phyloP scores from a whole-genome alignment of 1,140 invertebrate genomes.

The Apis cerana region DNA sequence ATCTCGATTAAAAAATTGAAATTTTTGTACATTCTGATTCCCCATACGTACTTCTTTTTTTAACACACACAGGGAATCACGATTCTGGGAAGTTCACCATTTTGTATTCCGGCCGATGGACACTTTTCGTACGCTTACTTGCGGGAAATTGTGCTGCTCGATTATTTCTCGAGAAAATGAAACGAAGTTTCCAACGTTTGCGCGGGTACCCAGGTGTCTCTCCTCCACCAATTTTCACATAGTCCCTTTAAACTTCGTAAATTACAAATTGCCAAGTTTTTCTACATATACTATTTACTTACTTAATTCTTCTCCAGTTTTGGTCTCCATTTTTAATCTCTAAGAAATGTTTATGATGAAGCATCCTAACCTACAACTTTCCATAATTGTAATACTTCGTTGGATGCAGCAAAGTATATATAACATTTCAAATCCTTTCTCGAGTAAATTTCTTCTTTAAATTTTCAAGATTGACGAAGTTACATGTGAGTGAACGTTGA shows the following conservation, averaged over 20 bases:
- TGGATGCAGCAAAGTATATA: no score
- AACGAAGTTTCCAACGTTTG: slow-evolving; percentile 54
- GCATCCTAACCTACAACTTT: no score
- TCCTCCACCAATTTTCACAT: slow-evolving; percentile 15
- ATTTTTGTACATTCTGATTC: neutral
- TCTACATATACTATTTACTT: neutral
- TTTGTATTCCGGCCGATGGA: slow-evolving; percentile 7
- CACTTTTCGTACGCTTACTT: slow-evolving; percentile 9
- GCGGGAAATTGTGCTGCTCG: slow-evolving; percentile 53
- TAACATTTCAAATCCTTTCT: no score
- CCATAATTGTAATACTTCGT: no score
- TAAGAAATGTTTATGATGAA: neutral
- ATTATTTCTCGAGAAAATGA: slow-evolving; percentile 43
- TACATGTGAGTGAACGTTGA: no score
- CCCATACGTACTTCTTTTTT: neutral
- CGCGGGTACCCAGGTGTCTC: slow-evolving; percentile 60
- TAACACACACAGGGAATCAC: neutral
- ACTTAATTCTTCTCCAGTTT: neutral
- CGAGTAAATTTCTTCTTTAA: no score
- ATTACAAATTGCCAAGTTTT: slow-evolving; percentile 66
- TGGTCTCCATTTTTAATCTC: neutral
- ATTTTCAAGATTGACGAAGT: no score
- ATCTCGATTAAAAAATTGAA: no score
- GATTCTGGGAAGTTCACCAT: slow-evolving; percentile 18
- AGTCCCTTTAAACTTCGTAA: slow-evolving; percentile 48